Evolutionary conservation across 1,140 invertebrate genomes (phyloP), one percentile per base, ranked within the genome.

Genomic region (Scaptomyza pallida): DNA sequence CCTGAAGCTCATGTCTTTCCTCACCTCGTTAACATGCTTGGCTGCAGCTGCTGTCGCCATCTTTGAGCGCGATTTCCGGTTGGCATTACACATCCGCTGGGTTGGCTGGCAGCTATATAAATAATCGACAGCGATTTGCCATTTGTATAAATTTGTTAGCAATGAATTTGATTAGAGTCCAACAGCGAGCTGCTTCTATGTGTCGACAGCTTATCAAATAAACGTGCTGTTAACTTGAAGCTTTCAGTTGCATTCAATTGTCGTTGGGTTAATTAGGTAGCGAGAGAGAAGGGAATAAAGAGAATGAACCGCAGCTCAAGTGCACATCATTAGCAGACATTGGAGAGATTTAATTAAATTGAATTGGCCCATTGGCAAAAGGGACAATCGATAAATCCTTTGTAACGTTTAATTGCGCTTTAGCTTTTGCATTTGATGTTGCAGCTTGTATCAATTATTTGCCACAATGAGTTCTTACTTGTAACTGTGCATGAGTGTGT

Each of bases 41-140:
- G 26, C 26, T 4, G 5, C 5, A 35, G 51, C 60, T 48, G 45
- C 6, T 19, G 48, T 21, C 70, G 72, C 67, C 72, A 75, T 72
- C 72, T 74, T 70, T 55, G 64, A 69, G 4, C 10, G 12, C 62
- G 57, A 70, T 77, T 86, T 85, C 81, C 81, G 81, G 81, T 62
- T 80, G 77, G 52, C 72, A 85, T 77, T 85, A 81, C 78, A 81
- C 78, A 80, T 79, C 78, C 81, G 75, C n/a, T n/a, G n/a, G n/a
- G 63, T 45, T 30, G 52, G 52, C 45, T 72, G 69, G 37, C 54
- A 47, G 64, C 45, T 65, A 80, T 65, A 80, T 80, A 79, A 75
- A 80, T 71, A 78, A 82, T 75, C 54, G 73, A 65, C 50, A 67
- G 57, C 60, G 80, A 80, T 80, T 73, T 80, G 44, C 57, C 61